Percentiles rank a stretch among this genome's conserved stretches.
Conservation (phyloP, 1,140 invertebrate species). For the Aphelinus atriplicis region DNA sequence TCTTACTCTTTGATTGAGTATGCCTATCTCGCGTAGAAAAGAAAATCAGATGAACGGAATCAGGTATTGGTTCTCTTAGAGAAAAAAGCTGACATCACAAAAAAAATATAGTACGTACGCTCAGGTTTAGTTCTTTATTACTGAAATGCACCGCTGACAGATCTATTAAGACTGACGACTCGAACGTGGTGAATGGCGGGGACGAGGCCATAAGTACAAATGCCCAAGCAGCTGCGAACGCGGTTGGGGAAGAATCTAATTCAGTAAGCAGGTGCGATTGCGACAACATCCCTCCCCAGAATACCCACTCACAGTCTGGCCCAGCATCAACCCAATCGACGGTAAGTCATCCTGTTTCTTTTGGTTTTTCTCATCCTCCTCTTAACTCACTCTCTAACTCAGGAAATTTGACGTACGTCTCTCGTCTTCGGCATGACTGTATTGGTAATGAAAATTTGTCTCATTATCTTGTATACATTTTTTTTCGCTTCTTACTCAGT, state of each 20-base stretch:
- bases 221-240: slow-evolving; percentile 47
- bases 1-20: no score
- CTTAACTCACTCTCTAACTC: not conserved
- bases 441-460: slow-evolving; percentile 28
- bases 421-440: slow-evolving; percentile 18
- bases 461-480: slow-evolving; percentile 27
- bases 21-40: no score
- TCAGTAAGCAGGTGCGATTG: slow-evolving; percentile 62
- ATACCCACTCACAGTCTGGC: slow-evolving; percentile 61
- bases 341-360: slow-evolving; percentile 53
- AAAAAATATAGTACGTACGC: slow-evolving; percentile 32
- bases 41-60: no score
- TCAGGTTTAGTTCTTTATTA: slow-evolving; percentile 57
- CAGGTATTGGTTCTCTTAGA: slow-evolving; percentile 40
- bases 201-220: slow-evolving; percentile 64
- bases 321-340: slow-evolving; percentile 58
- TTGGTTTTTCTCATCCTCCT: not conserved
- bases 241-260: slow-evolving; percentile 49
- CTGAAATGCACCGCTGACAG: slow-evolving; percentile 61
- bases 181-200: slow-evolving; percentile 62
- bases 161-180: slow-evolving; percentile 66
- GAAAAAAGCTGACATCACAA: slow-evolving; percentile 4
- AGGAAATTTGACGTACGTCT: slow-evolving; percentile 32
- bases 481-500: not conserved
- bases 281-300: slow-evolving; percentile 59